Conservation (phyloP, 2,797 vertebrate genomes). For the Lagorchestes hirsutus region DNA sequence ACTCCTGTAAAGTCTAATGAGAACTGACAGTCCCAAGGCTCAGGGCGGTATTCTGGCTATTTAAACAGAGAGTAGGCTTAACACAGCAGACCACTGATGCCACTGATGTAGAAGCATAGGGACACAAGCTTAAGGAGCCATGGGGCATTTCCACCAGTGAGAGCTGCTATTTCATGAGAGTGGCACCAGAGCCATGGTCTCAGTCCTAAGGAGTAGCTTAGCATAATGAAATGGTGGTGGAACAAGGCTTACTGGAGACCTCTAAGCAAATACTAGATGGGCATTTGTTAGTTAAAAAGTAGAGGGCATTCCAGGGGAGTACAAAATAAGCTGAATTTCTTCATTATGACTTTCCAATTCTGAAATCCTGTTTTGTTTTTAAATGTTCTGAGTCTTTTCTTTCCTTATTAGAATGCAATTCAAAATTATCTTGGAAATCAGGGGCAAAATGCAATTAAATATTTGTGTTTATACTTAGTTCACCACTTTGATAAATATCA, state of each 20-base stretch:
- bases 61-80: conserved; percentile 62
- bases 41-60: conserved; percentile 27
- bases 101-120: neutral
- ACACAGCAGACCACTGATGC: neutral
- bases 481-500: neutral
- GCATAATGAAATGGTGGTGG: neutral
- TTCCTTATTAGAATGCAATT: neutral
- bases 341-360: neutral
- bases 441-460: neutral
- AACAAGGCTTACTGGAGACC: neutral
- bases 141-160: neutral
- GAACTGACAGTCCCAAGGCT: conserved; percentile 51
- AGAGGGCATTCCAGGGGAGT: neutral
- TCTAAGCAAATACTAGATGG: neutral
- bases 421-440: neutral
- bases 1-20: conserved; percentile 66
- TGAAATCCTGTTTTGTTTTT: neutral
- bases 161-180: neutral
- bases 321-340: neutral
- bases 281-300: neutral
- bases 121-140: neutral
- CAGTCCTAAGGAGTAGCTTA: neutral
- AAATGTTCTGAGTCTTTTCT: neutral
- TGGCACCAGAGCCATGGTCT: neutral
- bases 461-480: neutral